Conservation (phyloP, 2,888 invertebrate species). For the Hyppa rectilinea region DNA sequence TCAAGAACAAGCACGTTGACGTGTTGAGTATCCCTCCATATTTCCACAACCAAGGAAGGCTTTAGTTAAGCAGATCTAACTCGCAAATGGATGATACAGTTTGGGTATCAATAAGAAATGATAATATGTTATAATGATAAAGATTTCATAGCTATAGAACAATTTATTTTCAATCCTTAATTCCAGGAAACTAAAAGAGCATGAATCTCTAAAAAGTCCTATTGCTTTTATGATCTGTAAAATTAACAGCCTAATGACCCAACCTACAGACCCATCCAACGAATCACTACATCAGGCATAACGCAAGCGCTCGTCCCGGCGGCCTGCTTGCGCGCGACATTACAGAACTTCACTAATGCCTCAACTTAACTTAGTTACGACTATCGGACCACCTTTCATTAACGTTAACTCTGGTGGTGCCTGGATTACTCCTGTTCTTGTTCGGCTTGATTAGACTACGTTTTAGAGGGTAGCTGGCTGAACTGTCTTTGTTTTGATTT, state of each 20-base stretch:
- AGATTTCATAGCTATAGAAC: no score
- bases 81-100: no score
- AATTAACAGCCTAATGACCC: no score
- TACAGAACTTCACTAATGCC: conserved; percentile 60
- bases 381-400: conserved; percentile 62
- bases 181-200: no score
- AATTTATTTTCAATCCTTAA: no score
- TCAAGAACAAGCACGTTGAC: not conserved
- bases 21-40: not conserved
- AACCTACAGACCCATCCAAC: not conserved
- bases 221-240: no score
- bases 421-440: conserved; percentile 40
- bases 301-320: conserved; percentile 34
- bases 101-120: no score
- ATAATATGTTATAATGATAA: no score
- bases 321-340: conserved; percentile 50
- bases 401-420: conserved; percentile 38
- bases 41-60: not conserved
- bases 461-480: not conserved
- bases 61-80: not conserved
- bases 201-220: no score
- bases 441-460: conserved; percentile 18
- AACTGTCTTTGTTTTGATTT: not conserved
- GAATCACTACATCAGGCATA: conserved; percentile 21
- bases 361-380: conserved; percentile 57